Evolutionary conservation across 2,113 vertebrate species (phyloP), one percentile per base, ranked within the genome.

Genomic region (Neoarius graeffei): DNA sequence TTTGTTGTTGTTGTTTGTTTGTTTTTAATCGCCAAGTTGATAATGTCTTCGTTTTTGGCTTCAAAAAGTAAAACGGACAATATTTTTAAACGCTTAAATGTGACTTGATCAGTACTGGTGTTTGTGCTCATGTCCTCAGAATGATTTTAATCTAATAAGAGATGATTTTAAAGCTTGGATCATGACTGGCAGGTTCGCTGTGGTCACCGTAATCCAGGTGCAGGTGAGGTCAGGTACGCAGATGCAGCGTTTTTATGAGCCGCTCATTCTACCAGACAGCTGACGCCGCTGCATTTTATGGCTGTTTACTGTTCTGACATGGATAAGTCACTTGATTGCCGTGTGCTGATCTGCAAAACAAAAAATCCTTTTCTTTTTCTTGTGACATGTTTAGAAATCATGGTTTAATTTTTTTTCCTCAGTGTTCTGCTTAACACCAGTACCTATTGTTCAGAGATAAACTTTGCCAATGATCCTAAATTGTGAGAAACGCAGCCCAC

Each of bases 221-320:
- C 23, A 77, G 48, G 4, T 74, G 67, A 73, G 71, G 30, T 73
- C 71, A 48, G 71, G 35, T 42, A 7, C 25, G 27, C 80, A 81
- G 25, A 27, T 19, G n/a, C 27, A 30, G 52, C 23, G 27, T 59
- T 76, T 88, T 86, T 90, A 84, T 25, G 15, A 84, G 35, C 14
- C 27, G 7, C 19, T 80, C 54, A 4, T 23, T 27, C 62, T 4
- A 73, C 84, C 74, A 17, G 74, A 30, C 64, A 27, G 56, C 15
- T 88, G 79, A 87, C 48, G 83, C 56, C 80, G 76, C 79, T 52
- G 52, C 19, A 5, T 80, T 86, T 88, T 81, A 86, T 76, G 71
- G 57, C 48, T 30, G 25, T 88, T 90, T 83, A 83, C 57, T 19
- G 52, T 59, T 42, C 80, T 67, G 74, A 81, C 74, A 42, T 23